Evolutionary conservation across 2,888 invertebrate species (phyloP), one percentile per base, ranked within the genome.

Genomic region (Rugalucina vietnamica): DNA sequence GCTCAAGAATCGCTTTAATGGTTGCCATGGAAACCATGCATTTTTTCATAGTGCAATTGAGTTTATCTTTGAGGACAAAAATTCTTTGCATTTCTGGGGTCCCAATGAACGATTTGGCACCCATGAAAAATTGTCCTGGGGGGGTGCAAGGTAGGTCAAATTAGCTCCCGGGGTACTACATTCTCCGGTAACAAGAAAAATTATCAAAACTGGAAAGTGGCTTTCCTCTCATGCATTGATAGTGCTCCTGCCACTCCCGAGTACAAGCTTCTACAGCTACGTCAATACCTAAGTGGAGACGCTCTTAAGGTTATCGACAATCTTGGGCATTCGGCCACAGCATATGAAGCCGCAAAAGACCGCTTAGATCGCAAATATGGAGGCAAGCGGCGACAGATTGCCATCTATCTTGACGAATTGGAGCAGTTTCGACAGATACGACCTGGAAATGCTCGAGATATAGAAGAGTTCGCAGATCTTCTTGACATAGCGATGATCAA

Each of bases 281-380:
- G n/a, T n/a, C n/a, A n/a, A n/a, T 81, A 81, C 54, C 36, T 81
- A 5, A 27, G n/a, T 12, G 75, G 76, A 29, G 70, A 73, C 2
- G 82, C 82, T 0, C 50, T 79, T 18, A 43, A 79, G 49, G 73
- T 65, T 0, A 78, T 78, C 14, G 82, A 82, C 27, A 50, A 73
- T 74, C 60, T 82, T n/a, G 82, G 82, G 21, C 74, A 74, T 75
- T 75, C 78, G 8, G 36, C n/a, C 0, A 10, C 24, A 3, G 81
- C 81, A 27, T 76, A 81, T 70, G 81, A 70, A 5, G 69, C 70
- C 4, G 74, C 78, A 37, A 82, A 82, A 43, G 78, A 82, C 32
- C 8, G 82, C 21, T 34, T 78, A 10, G 54, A 82, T 0, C 37
- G 77, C 50, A 78, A 78, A 49, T 82, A 12, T 78, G 77, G 73